Conservation (phyloP, 2,113 vertebrate genomes). For the Pterophyllum scalare region DNA sequence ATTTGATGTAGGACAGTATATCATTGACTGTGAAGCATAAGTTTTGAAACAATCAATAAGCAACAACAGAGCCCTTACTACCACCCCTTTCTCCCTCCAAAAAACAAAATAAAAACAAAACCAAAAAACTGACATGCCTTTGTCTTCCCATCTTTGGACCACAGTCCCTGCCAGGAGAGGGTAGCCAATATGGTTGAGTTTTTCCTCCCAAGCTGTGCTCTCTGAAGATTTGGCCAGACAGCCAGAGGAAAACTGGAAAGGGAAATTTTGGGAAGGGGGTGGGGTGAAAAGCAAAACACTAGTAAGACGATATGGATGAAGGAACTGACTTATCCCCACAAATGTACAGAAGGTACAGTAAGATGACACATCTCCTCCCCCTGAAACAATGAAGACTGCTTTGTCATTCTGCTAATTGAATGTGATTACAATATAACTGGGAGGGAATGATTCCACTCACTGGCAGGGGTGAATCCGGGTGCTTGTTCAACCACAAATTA, state of each 20-base stretch:
- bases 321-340: slow-evolving; percentile 39
- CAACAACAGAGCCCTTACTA: not conserved
- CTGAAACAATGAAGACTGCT: slow-evolving; percentile 43
- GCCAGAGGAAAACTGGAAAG: slow-evolving; percentile 59
- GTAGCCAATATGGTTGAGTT: slow-evolving; percentile 62
- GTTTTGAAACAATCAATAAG: not conserved
- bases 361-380: slow-evolving; percentile 57
- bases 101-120: no score
- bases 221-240: slow-evolving; percentile 73
- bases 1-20: not conserved
- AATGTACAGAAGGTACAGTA: slow-evolving; percentile 42
- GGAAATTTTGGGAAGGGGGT: slow-evolving; percentile 3
- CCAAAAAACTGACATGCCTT: not conserved
- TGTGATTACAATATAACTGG: slow-evolving; percentile 65
- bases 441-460: slow-evolving; percentile 47
- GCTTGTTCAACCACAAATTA: slow-evolving; percentile 59
- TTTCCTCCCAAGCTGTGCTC: slow-evolving; percentile 55
- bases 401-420: slow-evolving; percentile 71
- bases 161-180: slow-evolving; percentile 52
- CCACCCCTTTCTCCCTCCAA: not conserved
- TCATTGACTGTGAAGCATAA: not conserved
- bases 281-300: slow-evolving; percentile 46
- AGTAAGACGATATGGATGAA: slow-evolving; percentile 31
- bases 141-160: slow-evolving; percentile 2
- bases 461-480: slow-evolving; percentile 44